Evolutionary conservation across 2,888 invertebrate genomes (phyloP).

Genomic region (Lepidocyrtinus sp.): DNA sequence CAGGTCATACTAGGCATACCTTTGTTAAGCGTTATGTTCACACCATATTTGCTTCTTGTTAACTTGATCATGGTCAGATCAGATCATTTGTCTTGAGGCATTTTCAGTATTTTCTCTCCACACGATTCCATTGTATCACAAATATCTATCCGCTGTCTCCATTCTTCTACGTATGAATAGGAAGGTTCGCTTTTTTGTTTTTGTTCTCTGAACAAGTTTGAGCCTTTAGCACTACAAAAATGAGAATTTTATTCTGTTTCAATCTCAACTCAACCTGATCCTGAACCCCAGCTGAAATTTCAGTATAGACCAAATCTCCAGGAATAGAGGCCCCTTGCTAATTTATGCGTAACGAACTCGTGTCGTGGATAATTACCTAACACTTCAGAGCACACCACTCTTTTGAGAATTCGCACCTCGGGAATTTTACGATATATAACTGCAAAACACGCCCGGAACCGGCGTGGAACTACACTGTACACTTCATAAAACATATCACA

Average conservation of each 20-base stretch:
- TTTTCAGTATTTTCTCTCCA: too few species aligned
- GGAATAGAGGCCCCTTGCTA: not conserved
- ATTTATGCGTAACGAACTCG: not conserved
- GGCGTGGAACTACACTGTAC: too few species aligned
- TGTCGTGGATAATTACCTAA: too few species aligned
- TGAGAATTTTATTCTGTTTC: not conserved
- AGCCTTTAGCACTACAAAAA: not conserved
- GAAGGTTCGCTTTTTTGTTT: not conserved
- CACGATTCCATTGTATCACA: not conserved
- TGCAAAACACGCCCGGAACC: too few species aligned
- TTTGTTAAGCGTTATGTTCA: conserved; percentile 24
- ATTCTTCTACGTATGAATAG: not conserved
- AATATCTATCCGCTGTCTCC: not conserved
- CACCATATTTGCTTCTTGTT: conserved; percentile 30
- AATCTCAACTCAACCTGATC: too few species aligned
- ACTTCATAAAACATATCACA: too few species aligned
- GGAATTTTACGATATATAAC: too few species aligned
- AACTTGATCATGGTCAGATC: not conserved
- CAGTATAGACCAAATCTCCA: not conserved
- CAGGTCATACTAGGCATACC: not conserved
- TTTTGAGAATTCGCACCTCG: too few species aligned
- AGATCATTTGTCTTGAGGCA: not conserved
- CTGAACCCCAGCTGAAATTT: not conserved
- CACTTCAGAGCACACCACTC: too few species aligned
- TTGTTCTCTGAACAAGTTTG: too few species aligned